Conservation (phyloP, 2,797 vertebrate genomes). For the Adelosebastes latens region DNA sequence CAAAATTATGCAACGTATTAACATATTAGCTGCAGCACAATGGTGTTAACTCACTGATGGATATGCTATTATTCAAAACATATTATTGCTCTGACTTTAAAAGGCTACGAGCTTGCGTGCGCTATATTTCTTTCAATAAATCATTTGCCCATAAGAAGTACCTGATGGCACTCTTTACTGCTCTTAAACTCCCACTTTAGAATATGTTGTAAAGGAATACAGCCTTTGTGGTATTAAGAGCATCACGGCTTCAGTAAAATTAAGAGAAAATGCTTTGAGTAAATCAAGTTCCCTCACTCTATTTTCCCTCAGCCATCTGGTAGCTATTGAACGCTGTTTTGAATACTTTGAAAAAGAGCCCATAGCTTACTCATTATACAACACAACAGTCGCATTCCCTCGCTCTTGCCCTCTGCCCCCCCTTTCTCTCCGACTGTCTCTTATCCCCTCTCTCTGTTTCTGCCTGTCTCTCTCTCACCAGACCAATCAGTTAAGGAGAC, state of each 20-base stretch:
- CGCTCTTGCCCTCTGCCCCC: conserved; percentile 14
- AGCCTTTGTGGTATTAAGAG: conserved; percentile 39
- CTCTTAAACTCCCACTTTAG: conserved; percentile 25
- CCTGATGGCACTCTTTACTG: conserved; percentile 39
- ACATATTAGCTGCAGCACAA: conserved; percentile 43
- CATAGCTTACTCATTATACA: conserved; percentile 62
- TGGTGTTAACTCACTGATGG: conserved; percentile 3
- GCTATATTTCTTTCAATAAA: conserved; percentile 37
- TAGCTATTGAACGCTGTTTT: conserved; percentile 71
- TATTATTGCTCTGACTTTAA: conserved; percentile 21
- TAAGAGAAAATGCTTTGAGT: conserved; percentile 64
- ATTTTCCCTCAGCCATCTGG: conserved; percentile 70
- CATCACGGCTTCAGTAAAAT: conserved; percentile 60
- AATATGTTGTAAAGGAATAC: conserved; percentile 34
- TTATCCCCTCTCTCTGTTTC: conserved; percentile 19
- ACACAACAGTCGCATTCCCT: conserved; percentile 54
- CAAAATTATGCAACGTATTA: conserved; percentile 41
- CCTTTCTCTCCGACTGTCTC: conserved; percentile 26
- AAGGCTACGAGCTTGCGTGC: not conserved
- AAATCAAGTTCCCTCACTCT: conserved; percentile 64
- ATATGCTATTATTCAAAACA: conserved; percentile 37
- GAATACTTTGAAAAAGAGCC: conserved; percentile 64
- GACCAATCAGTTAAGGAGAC: conserved; percentile 74
- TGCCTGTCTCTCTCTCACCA: conserved; percentile 27
- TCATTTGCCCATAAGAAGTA: conserved; percentile 32